Conservation (phyloP, 2,797 vertebrate species). For the Pseudochirops corinnae region DNA sequence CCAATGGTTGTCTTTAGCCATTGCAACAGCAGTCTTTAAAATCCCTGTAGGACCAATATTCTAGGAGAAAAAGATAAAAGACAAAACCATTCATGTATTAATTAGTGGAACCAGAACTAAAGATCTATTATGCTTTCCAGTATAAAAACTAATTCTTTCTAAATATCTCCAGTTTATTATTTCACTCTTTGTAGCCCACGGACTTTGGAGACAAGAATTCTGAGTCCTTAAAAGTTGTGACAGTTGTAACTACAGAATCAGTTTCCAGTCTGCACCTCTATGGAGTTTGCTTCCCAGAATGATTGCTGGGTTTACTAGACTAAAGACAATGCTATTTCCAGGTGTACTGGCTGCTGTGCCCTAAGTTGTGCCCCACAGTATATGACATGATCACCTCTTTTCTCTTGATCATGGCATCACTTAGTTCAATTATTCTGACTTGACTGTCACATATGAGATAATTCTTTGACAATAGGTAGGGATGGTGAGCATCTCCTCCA, state of each 20-base stretch:
- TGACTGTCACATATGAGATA: too few species aligned
- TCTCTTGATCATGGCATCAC: not conserved
- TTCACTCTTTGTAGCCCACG: not conserved
- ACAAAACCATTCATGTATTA: not conserved
- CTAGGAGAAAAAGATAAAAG: conserved; percentile 63
- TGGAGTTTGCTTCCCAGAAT: not conserved
- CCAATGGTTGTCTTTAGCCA: conserved; percentile 82
- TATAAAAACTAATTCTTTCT: not conserved
- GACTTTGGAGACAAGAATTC: not conserved
- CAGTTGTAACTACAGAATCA: not conserved
- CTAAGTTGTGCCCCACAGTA: not conserved
- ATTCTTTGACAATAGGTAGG: not conserved
- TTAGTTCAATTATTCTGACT: too few species aligned
- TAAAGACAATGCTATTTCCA: not conserved
- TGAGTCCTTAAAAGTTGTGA: not conserved
- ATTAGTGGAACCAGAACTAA: not conserved
- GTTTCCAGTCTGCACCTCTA: not conserved
- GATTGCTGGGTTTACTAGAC: not conserved
- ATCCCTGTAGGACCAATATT: conserved; percentile 33
- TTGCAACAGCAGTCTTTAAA: not conserved
- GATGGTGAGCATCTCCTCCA: too few species aligned
- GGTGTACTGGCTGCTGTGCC: not conserved
- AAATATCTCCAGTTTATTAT: not conserved
- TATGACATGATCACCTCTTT: not conserved
- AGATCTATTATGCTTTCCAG: not conserved